These are phyloP conservation scores for Prietella phreatophila DNA, from an alignment of 2,113 vertebrate genomes.

Conservation along the genomic window DNA sequence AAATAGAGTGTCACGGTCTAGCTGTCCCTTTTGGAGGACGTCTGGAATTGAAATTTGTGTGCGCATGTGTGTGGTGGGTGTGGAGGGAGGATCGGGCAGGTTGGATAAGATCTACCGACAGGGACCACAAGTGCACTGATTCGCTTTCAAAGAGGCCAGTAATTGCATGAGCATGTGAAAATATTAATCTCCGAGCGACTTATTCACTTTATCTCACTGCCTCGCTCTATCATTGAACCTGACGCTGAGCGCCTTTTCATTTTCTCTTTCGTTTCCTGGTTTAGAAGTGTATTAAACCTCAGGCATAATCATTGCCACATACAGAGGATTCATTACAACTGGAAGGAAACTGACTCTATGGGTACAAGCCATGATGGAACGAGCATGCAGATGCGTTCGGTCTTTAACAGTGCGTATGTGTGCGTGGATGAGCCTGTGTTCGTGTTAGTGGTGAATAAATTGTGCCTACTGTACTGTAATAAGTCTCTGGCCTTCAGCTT, in stretches of 20 bases:
- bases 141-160: slow-evolving; percentile 10
- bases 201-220: background rate
- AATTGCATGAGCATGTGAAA: slow-evolving; percentile 20
- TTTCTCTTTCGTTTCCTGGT: background rate
- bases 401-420: background rate
- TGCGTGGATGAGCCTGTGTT: background rate
- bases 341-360: slow-evolving; percentile 1
- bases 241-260: background rate
- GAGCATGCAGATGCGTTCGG: background rate
- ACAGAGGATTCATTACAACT: background rate
- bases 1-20: background rate
- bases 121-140: background rate
- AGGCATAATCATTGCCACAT: background rate
- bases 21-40: background rate
- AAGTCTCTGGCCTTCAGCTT: background rate
- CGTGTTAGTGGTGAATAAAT: background rate
- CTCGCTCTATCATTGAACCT: slow-evolving; percentile 15
- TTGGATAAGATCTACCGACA: slow-evolving; percentile 11
- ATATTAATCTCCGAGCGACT: slow-evolving; percentile 19
- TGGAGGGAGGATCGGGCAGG: background rate
- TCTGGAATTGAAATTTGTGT: background rate
- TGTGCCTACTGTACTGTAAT: background rate
- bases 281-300: background rate
- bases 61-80: background rate
- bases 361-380: background rate